Base-by-base conservation (phyloP, 2,113 vertebrate genomes). In the Triplophysa siluroides region DNA sequence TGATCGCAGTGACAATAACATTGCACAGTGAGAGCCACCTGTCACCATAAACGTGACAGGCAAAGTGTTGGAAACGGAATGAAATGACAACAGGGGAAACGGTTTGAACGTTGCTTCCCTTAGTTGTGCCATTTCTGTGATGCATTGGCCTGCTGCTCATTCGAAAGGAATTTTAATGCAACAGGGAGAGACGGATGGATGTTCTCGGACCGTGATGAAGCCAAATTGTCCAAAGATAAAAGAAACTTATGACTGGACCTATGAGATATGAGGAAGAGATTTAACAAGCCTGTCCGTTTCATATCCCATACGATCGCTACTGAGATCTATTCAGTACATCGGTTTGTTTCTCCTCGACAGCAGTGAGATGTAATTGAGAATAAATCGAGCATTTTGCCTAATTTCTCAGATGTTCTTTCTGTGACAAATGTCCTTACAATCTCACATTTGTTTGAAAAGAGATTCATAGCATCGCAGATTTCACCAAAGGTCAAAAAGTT, bases 11-110 rank as follows among this genome's bases (percentile, higher is more conserved):
- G 64, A 72, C 60, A 24, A 62, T 73, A 58, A 52, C 18, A 21
- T 47, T 64, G 38, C 16, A 47, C 4, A 4, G 4, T 41, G 54
- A 75, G 71, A 71, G 29, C 63, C 50, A 67, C 70, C 76, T 45
- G 56, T 82, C 78, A 64, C 58, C 47, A 43, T 80, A 64, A 74
- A 76, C 21, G 13, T 61, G 71, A 82, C 78, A 79, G 52, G 67
- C 8, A 58, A 63, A 61, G 38, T 21, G 67, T 58, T 8, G 63
- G 61, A 26, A 60, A 66, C 11, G 50, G 14, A 45, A 56, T 56
- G 8, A 62, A 21, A 64, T 65, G 45, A 81, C 19, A 78, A 80
- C 62, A 50, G 60, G 11, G 62, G 18, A 58, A 65, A 75, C 63
- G n/a, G 43, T 68, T 24, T 38, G 73, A 54, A 47, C 73, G 70